Base-by-base conservation (phyloP, 92 coral and sea anemone genomes). In the Porites evermanni region DNA sequence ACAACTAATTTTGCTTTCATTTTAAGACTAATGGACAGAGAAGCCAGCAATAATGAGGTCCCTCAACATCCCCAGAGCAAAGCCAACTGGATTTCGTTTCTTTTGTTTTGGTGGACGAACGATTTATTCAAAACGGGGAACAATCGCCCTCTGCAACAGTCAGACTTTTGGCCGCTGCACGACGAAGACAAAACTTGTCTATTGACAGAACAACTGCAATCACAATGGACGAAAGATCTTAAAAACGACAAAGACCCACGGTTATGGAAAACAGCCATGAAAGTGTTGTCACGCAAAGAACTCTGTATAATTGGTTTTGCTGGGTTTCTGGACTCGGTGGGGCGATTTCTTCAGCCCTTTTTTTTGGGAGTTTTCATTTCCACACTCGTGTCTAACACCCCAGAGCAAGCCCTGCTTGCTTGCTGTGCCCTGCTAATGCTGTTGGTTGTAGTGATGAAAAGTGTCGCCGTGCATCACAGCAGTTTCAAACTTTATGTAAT, bases 81-180 rank as follows among this genome's bases (percentile, higher is more conserved):
- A 29, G 84, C 84, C 38, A 78, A 78, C 84, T 67, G 79, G 18
- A 68, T 85, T 6, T 85, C 89, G 0, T 69, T 59, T 64, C 89
- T 85, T 16, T 67, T 78, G 21, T 85, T 85, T n/a, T 85, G 89
- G 89, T 85, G 89, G 89, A 85, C 83, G 16, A 76, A 76, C 83
- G 77, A 77, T 54, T 47, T 85, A 77, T 78, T 85, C 20, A 85
- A 68, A 68, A 75, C 75, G 21, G 89, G 89, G 78, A 77, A 68
- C 77, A 75, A 85, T 51, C 89, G 89, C 17, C 89, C 89, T 47
- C 20, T 85, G 59, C 53, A 77, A 24, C 82, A 85, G 23, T 76
- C 89, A 1, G 89, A 85, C 73, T 76, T 85, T 52, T 78, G 83
- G 82, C 89, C 89, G 2, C 32, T 85, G 83, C 83, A 77, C 67